Base-by-base conservation (phyloP, 2,888 invertebrate species). In the Frankliniella intonsa region DNA sequence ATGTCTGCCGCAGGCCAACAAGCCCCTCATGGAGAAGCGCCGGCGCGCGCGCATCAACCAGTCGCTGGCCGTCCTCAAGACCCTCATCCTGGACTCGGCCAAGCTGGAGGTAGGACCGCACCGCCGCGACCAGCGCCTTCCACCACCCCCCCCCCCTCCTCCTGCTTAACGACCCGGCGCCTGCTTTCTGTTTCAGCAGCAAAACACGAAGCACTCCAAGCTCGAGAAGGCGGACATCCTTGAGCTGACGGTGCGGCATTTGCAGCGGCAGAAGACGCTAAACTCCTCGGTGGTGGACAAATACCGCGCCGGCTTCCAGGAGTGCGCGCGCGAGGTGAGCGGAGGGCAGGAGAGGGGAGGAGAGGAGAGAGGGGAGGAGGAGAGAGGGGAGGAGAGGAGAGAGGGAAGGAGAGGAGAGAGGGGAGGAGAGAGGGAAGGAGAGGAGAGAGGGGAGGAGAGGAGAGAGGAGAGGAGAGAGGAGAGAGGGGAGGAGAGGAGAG, bases 201-300 rank as follows among this genome's bases (percentile, higher is more conserved):
- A 90, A 89, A 91, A 91, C 87, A 92, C 93, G 81, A 93, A 93
- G 86, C 94, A 95, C 87, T 93, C 94, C 84, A 95, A 95, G 88
- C 89, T 95, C 87, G 95, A 95, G 88, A 95, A 95, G 87, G 94
- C 94, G 5, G 95, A 95, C 88, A 95, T 95, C 85, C 88, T 95
- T 84, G 95, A 95, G 88, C 90, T 95, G 87, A 94, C 95, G 2
- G 95, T 95, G 81, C 90, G 94, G 83, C 94, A 95, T 87, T 91
- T 96, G 84, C 94, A 94, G 87, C 88, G 93, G 84, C 93, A 94
- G 86, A 90, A 93, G 84, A 92, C 92, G 84, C 88, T 93, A 62
- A 92, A 92, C 84, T 91, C 86, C 17, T 85, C 85, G 8, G 89
- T 89, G 12, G 87, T 91, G 83, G 91, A 90, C 87, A 92, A 92